Evolutionary conservation across 2,113 vertebrate genomes (phyloP), one percentile per base, ranked within the genome.

Genomic region (Barbus barbus): DNA sequence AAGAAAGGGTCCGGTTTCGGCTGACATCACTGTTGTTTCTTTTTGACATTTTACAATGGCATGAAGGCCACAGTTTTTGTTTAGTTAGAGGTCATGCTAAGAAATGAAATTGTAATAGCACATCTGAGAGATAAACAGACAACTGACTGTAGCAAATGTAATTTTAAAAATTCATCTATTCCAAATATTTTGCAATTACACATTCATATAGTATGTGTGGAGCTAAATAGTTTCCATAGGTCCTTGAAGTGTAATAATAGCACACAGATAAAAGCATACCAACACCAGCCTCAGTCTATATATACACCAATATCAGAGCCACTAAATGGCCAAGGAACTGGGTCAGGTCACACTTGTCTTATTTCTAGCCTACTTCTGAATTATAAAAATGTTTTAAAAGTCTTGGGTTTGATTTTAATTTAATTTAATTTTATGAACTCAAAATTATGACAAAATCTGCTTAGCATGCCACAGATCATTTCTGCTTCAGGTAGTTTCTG

Each of bases 1-100:
- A 24, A n/a, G 81, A 85, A 73, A 20, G 38, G 11, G 58, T 58
- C 46, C 26, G 87, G 78, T 87, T 91, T 85, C 89, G 94, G 92
- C 95, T 96, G 95, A 96, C 93, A 89, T 90, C 89, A 94, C 95
- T 96, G 93, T 94, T 91, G 91, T 85, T 91, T 85, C 33, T 84
- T 87, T 87, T 81, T 79, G 69, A 36, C 16, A 11, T 12, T 51
- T 51, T 33, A 74, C 72, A 74, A 74, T 38, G 7, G 38, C 8
- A 38, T 38, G 38, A 9, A 38, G 7, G 38, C 38, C 38, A 9
- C 93, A 89, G 89, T 87, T 90, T 90, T 90, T 90, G 83, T 85
- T 84, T 0, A 46, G 91, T 36, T 78, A 92, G 89, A 89, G 88
- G 84, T 91, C 78, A 84, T 87, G 87, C 84, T 87, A 87, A 86